A percentile compares a stretch with the other conserved stretches of the same genome.
These are phyloP conservation scores for Etheostoma perlongum DNA, from an alignment of 2,797 vertebrate species.

Conservation along the genomic window DNA sequence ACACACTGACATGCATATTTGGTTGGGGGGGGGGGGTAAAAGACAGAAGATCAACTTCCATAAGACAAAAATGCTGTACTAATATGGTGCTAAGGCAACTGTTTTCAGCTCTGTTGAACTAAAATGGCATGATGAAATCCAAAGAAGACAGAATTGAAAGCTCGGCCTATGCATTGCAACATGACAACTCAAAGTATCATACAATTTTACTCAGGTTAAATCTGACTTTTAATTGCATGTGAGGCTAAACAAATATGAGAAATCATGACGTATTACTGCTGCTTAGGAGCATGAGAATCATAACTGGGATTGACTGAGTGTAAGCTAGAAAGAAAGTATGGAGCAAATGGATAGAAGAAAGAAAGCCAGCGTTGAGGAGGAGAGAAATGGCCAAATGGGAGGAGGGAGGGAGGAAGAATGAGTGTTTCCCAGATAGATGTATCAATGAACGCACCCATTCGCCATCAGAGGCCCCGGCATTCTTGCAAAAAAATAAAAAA, in stretches of 20 bases:
- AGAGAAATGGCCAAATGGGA: constrained; percentile 64
- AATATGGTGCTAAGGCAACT: background rate
- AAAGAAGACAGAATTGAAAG: constrained; percentile 36
- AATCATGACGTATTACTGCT: background rate
- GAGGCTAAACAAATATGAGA: constrained; percentile 27
- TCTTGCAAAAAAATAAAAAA: constrained; percentile 39
- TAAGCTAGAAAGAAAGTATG: constrained; percentile 19
- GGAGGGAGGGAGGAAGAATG: constrained; percentile 68
- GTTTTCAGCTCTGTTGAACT: constrained; percentile 12
- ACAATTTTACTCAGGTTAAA: constrained; percentile 60
- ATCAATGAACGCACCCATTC: constrained; percentile 88
- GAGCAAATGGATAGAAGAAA: constrained; percentile 47
- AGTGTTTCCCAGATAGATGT: constrained; percentile 83
- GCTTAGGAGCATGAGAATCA: constrained; percentile 1
- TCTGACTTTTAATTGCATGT: constrained; percentile 41
- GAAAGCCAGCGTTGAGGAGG: constrained; percentile 52
- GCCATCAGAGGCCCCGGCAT: constrained; percentile 80
- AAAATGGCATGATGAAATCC: constrained; percentile 14
- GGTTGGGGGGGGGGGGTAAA: background rate
- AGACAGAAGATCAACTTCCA: background rate
- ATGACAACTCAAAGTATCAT: constrained; percentile 14
- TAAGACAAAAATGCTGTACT: background rate
- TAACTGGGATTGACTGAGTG: constrained; percentile 4
- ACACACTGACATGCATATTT: constrained; percentile 17
- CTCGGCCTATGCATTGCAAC: constrained; percentile 20